Evolutionary conservation across 2,797 vertebrate genomes (phyloP).

Genomic region (Aeoliscus strigatus): DNA sequence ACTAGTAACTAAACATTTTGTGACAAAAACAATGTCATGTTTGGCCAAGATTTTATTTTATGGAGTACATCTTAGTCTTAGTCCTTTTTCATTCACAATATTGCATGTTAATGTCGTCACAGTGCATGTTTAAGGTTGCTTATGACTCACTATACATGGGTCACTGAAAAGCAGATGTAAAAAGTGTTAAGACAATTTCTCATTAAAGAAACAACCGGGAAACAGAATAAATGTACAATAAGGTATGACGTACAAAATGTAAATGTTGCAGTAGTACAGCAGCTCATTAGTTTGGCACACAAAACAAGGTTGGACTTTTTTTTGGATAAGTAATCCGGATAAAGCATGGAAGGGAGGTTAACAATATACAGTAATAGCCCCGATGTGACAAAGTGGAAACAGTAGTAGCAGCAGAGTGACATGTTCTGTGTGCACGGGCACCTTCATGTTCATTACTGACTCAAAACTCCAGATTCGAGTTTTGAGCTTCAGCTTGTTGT

Average conservation of each 20-base stretch:
- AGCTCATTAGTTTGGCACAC: neutral
- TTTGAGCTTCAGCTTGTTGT: conserved; percentile 4
- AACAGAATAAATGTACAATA: conserved; percentile 18
- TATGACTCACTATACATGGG: too few relatives aligned
- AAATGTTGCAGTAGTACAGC: conserved; percentile 6
- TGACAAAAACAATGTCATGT: too few relatives aligned
- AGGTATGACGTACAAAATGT: conserved; percentile 16
- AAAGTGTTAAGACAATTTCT: conserved; percentile 3
- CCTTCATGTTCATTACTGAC: neutral
- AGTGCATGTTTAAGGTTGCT: too few relatives aligned
- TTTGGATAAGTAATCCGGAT: too few relatives aligned
- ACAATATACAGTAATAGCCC: too few relatives aligned
- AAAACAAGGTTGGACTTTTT: conserved; percentile 11
- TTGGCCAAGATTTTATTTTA: too few relatives aligned
- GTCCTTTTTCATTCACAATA: too few relatives aligned
- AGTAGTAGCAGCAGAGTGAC: conserved; percentile 1
- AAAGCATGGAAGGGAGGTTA: too few relatives aligned
- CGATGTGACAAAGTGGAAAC: conserved; percentile 1
- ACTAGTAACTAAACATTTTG: too few relatives aligned
- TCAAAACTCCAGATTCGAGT: conserved; percentile 18
- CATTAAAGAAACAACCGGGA: conserved; percentile 9
- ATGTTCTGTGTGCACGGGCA: neutral
- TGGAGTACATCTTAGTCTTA: too few relatives aligned
- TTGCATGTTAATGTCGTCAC: too few relatives aligned
- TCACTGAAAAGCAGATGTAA: too few relatives aligned